phyloP scores from a whole-genome alignment of 2,113 vertebrate species.

The Cryptotis parvus region DNA sequence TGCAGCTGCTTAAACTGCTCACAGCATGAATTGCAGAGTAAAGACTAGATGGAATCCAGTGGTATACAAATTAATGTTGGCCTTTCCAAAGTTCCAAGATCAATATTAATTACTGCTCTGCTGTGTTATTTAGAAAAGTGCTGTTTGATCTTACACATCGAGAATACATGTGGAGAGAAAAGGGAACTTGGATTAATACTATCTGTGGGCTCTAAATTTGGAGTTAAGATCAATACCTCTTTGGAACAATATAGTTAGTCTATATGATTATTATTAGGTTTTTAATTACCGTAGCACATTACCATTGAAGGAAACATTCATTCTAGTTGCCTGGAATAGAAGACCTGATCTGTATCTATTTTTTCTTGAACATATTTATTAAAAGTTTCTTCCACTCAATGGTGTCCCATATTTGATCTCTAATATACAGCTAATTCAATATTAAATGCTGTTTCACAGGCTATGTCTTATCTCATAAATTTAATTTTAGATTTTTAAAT shows the following conservation, averaged over 20 bases:
- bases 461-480: constrained; percentile 9
- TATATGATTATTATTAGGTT: not conserved
- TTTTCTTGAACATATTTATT: not conserved
- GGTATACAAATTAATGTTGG: constrained; percentile 32
- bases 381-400: not conserved
- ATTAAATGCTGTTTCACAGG: not conserved
- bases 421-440: not conserved
- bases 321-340: constrained; percentile 24
- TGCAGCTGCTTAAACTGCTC: not conserved
- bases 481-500: constrained; percentile 45
- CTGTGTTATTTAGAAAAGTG: constrained; percentile 34
- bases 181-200: not conserved
- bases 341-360: not conserved
- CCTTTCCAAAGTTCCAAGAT: constrained; percentile 51
- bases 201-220: constrained; percentile 1
- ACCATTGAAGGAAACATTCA: not conserved
- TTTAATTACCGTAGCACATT: not conserved
- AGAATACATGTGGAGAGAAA: not conserved
- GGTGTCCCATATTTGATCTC: not conserved
- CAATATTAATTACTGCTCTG: constrained; percentile 57
- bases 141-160: constrained; percentile 14
- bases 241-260: not conserved
- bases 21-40: constrained; percentile 21
- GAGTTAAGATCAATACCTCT: not conserved
- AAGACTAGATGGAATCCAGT: not conserved